phyloP scores from a whole-genome alignment of 2,888 invertebrate genomes.

The Rhagium mordax region DNA sequence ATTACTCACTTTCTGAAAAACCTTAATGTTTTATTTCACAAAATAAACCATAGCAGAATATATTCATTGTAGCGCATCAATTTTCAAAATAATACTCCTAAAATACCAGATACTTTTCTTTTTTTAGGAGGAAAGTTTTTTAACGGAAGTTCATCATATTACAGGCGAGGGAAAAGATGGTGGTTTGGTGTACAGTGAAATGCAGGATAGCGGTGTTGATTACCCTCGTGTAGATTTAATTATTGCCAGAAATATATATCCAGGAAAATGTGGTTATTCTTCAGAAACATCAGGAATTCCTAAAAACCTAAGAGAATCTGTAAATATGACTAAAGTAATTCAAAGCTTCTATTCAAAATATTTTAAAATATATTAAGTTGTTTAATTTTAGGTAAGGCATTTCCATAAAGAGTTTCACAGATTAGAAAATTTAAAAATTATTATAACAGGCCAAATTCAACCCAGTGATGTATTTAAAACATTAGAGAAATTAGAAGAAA shows the following conservation, averaged over 20 bases:
- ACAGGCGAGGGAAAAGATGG: slow-evolving; percentile 91
- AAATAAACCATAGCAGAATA: too few species aligned
- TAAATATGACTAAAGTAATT: slow-evolving; percentile 87
- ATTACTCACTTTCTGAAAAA: too few species aligned
- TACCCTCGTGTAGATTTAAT: slow-evolving; percentile 80
- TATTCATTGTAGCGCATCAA: too few species aligned
- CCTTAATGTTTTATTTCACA: too few species aligned
- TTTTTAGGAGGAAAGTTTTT: slow-evolving; percentile 82
- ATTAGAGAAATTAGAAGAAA: slow-evolving; percentile 82
- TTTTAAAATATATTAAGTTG: neutral
- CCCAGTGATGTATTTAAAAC: slow-evolving; percentile 83
- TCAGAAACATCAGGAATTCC: slow-evolving; percentile 89
- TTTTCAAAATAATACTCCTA: too few species aligned
- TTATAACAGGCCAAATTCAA: slow-evolving; percentile 87
- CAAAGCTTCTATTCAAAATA: neutral
- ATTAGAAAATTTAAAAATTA: slow-evolving; percentile 88
- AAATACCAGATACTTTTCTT: too few species aligned
- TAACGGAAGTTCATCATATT: slow-evolving; percentile 94
- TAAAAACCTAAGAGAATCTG: slow-evolving; percentile 86
- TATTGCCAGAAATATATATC: slow-evolving; percentile 82
- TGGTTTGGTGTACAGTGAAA: slow-evolving; percentile 97
- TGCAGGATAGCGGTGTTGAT: slow-evolving; percentile 90
- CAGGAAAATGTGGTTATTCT: slow-evolving; percentile 86
- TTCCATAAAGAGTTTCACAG: slow-evolving; percentile 92
- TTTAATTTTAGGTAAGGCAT: slow-evolving; percentile 75